Base-by-base conservation (phyloP, 2,797 vertebrate genomes). In the Jordanella pulchra region DNA sequence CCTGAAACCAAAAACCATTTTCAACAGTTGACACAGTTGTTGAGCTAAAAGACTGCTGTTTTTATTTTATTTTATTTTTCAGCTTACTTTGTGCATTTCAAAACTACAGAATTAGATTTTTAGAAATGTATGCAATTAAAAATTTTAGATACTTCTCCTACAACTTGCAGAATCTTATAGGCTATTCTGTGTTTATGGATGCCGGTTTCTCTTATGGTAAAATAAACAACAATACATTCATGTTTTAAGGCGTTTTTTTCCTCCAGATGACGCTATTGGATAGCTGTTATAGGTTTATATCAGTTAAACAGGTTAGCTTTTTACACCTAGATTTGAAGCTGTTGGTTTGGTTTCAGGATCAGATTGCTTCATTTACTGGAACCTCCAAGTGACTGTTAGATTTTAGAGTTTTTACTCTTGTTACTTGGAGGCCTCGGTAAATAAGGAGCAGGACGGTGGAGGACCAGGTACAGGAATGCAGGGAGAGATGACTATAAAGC, bases 351-450 rank as follows among this genome's bases (percentile, higher is more conserved):
- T 56, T 50, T 87, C 76, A 73, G 82, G 82, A 74, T 71, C 66
- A 30, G 2, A 35, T 51, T 78, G 85, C 87, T 81, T 92, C 87
- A 84, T 86, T 91, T 76, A 2, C 73, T 72, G 86, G 77, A 89
- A 93, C 86, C 84, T 86, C 76, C 35, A 39, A 68, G 64, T 70
- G 50, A 77, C 48, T 45, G 7, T 54, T 73, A 61, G 47, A 79
- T 28, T 39, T 50, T n/a, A 30, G n/a, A 79, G 53, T 73, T 39
- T 70, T 18, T 35, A 1, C 54, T 73, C 30, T 61, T 73, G 66
- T 66, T 76, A 72, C 71, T 70, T 69, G 75, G 82, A 84, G 86
- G 88, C 92, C 74, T n/a, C 90, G 78, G 86, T 35, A 83, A 90
- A 58, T 89, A 85, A 89, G 82, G 88, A 88, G 75, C 21, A 55